Base-by-base conservation (phyloP, 2,888 invertebrate species). In the Stenichneumon culpator region DNA sequence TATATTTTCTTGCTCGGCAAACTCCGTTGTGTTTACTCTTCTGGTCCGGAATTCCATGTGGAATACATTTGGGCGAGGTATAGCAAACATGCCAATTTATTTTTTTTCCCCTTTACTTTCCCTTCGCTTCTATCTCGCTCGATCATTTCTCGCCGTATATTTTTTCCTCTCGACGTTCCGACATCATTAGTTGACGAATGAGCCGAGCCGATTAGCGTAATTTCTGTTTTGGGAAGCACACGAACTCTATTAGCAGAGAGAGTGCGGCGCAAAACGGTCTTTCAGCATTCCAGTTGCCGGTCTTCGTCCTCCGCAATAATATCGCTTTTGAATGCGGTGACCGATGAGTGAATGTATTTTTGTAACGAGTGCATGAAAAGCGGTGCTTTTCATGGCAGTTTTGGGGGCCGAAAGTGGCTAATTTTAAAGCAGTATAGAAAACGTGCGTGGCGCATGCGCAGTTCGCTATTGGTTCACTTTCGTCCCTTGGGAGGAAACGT, bases 21-120 rank as follows among this genome's bases (percentile, higher is more conserved):
- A 85, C 82, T 84, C 63, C 44, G 72, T 67, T 70, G 22, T 85
- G 84, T 85, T 85, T 85, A 72, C 84, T 67, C 75, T 79, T 75
- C 84, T 72, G 79, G 70, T 63, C 54, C 75, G 79, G 75, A 82
- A 74, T 82, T 82, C 67, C 65, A 82, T 70, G 74, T 75, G 70
- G 63, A 84, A 75, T 79, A 70, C 57, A 78, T 81, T 57, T 52
- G 39, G 73, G 36, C 70, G 19, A 79, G 75, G 70, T 75, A 85
- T 79, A 75, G 82, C 82, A 85, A 85, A 85, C 82, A 82, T 70
- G 79, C 74, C 84, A 79, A 79, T 82, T 84, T 84, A 75, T 85
- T 78, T 65, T 72, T 72, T 22, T 52, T 63, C n/a, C n/a, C n/a
- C n/a, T n/a, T n/a, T n/a, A n/a, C n/a, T n/a, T 60, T 67, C 54